Percentiles rank a stretch among this genome's conserved stretches.
These are phyloP conservation scores for Dunckerocampus dactyliophorus DNA, from an alignment of 2,113 vertebrate species.

Conservation along the genomic window DNA sequence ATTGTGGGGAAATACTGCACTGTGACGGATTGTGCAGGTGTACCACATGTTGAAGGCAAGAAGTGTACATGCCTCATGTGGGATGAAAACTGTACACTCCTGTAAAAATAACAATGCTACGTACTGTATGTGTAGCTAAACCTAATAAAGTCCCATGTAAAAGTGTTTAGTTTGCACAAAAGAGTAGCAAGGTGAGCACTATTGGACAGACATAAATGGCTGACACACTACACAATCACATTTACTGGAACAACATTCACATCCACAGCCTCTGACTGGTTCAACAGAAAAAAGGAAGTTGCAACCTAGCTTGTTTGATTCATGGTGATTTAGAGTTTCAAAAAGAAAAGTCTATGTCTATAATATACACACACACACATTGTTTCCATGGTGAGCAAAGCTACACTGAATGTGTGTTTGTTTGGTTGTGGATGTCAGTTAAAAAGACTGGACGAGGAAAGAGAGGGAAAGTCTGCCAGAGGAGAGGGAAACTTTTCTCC, in stretches of 20 bases:
- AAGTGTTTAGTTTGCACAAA: no score
- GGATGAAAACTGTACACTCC: no score
- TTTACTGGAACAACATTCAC: conserved; percentile 43
- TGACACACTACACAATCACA: conserved; percentile 53
- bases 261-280: conserved; percentile 16
- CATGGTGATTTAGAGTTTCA: not conserved
- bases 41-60: no score
- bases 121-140: no score
- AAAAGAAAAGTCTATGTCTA: not conserved
- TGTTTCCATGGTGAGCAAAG: no score
- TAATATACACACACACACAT: no score
- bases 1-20: no score
- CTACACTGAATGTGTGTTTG: not conserved
- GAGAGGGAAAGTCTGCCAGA: conserved; percentile 1
- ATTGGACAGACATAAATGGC: not conserved
- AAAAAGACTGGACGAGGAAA: conserved; percentile 1
- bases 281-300: not conserved
- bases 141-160: not conserved
- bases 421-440: no score
- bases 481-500: conserved; percentile 24
- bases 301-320: not conserved
- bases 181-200: not conserved
- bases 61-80: no score
- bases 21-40: no score
- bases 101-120: no score